A percentile compares a stretch with the other conserved stretches of the same genome.
phyloP scores from a whole-genome alignment of 2,797 vertebrate genomes.

The Falco naumanni region DNA sequence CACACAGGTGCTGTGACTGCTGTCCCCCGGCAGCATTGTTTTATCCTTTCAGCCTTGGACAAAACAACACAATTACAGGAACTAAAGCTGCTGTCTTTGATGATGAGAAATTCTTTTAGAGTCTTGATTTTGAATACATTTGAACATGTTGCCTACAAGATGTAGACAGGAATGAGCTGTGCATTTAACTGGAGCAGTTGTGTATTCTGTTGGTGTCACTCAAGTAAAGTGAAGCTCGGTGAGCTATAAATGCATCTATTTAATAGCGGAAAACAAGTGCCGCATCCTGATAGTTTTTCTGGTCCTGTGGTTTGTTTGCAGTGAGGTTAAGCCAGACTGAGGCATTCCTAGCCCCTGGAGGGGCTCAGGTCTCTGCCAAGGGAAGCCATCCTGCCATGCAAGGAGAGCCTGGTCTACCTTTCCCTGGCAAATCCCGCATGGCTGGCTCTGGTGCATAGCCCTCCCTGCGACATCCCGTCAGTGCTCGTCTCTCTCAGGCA shows the following conservation, averaged over 20 bases:
- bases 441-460: neutral
- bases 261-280: neutral
- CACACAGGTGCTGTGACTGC: neutral
- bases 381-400: neutral
- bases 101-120: slow-evolving; percentile 35
- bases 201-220: slow-evolving; percentile 56
- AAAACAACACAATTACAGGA: slow-evolving; percentile 36
- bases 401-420: neutral
- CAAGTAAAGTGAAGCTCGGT: neutral
- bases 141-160: slow-evolving; percentile 57
- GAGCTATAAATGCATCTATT: neutral
- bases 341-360: neutral
- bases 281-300: neutral
- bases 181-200: slow-evolving; percentile 53
- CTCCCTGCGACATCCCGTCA: neutral
- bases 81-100: slow-evolving; percentile 48
- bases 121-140: slow-evolving; percentile 56
- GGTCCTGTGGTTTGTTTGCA: neutral
- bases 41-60: slow-evolving; percentile 43
- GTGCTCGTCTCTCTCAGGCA: neutral
- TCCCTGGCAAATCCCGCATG: fast-evolving
- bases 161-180: slow-evolving; percentile 50
- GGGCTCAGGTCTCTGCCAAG: neutral
- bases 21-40: neutral
- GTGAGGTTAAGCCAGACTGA: neutral